phyloP scores from a whole-genome alignment of 2,113 vertebrate species.

The Rhynchopsitta pachyrhyncha region DNA sequence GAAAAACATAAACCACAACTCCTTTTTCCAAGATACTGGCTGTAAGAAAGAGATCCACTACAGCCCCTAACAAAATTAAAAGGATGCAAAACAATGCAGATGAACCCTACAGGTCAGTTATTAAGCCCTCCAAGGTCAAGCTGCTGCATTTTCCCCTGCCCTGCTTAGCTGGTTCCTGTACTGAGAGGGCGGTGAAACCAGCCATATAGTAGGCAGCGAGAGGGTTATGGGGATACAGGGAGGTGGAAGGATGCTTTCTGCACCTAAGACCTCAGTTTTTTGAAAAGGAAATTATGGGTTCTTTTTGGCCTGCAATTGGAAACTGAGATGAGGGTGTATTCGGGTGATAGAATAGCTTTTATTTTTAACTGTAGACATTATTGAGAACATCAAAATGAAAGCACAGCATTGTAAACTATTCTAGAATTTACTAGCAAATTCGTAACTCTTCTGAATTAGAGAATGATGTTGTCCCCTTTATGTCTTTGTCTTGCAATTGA shows the following conservation, averaged over 20 bases:
- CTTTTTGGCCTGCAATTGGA: slow-evolving; percentile 16
- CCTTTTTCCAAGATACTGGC: neutral
- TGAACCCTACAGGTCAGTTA: neutral
- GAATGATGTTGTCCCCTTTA: neutral
- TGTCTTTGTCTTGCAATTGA: neutral
- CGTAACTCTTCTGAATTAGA: slow-evolving; percentile 9
- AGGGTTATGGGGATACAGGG: neutral
- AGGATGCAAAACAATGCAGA: neutral
- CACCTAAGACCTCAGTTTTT: neutral
- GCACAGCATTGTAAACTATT: neutral
- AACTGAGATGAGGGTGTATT: neutral
- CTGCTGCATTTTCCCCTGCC: neutral
- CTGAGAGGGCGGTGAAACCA: neutral
- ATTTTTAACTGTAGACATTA: neutral
- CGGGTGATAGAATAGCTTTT: slow-evolving; percentile 11
- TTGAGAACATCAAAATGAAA: slow-evolving; percentile 38
- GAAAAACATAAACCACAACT: neutral
- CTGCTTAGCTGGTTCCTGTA: neutral
- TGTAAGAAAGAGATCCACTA: neutral
- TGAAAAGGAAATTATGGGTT: neutral
- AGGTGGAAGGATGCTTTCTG: neutral
- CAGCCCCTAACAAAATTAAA: neutral
- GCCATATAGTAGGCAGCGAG: neutral
- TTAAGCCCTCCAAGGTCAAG: neutral
- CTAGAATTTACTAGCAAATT: slow-evolving; percentile 20